phyloP scores from a whole-genome alignment of 1,140 invertebrate species.

The Philopotamus ludificatus region DNA sequence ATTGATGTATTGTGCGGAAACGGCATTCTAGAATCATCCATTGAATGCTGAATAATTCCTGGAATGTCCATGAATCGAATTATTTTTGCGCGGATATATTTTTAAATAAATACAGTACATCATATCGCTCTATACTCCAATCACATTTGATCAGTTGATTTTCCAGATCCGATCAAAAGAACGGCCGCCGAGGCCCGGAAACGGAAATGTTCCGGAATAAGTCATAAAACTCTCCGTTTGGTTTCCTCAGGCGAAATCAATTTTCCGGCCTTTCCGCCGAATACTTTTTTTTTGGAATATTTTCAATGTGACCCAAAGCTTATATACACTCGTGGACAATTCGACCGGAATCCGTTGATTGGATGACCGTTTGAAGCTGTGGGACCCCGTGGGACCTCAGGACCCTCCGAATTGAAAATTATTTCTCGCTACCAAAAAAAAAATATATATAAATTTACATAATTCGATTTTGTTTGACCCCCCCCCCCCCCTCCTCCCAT shows the following conservation, averaged over 20 bases:
- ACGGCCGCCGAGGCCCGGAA: slow-evolving; percentile 3
- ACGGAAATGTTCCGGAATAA: slow-evolving; percentile 20
- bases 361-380: not conserved
- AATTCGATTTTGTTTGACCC: no score
- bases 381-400: not conserved
- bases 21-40: not conserved
- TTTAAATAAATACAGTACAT: no score
- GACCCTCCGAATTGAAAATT: not conserved
- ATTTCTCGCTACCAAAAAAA: no score
- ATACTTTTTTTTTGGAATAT: not conserved
- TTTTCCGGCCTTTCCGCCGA: slow-evolving; percentile 6
- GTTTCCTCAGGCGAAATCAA: slow-evolving; percentile 3
- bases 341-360: not conserved
- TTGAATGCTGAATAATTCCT: not conserved
- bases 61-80: not conserved
- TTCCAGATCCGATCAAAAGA: not conserved
- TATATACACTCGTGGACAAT: not conserved
- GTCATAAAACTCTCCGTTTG: slow-evolving; percentile 16
- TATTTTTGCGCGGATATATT: not conserved
- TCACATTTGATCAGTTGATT: not conserved
- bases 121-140: not conserved
- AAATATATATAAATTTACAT: no score
- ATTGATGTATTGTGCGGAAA: not conserved
- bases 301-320: not conserved
- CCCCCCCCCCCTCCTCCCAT: no score